These are phyloP conservation scores for Caiman crocodilus DNA, from an alignment of 2,797 vertebrate species.

Conservation along the genomic window DNA sequence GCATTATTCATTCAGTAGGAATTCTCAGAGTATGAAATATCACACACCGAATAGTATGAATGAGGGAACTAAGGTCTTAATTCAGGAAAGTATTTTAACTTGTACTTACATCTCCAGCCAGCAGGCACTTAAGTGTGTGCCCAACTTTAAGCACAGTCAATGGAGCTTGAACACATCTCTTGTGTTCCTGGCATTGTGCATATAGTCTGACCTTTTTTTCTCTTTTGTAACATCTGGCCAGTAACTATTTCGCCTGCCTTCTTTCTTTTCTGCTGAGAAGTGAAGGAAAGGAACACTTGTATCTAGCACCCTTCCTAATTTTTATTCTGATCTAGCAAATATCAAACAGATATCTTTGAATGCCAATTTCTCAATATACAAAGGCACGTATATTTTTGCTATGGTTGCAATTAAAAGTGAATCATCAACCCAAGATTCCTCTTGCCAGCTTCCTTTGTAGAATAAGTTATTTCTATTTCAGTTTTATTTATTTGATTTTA, in stretches of 20 bases:
- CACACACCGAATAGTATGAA: neutral
- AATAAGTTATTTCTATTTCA: neutral
- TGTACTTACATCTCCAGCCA: neutral
- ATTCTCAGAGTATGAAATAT: neutral
- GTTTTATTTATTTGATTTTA: neutral
- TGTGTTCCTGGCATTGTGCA: neutral
- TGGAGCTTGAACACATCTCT: neutral
- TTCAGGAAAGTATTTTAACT: neutral
- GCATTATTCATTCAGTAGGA: neutral
- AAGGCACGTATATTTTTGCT: neutral
- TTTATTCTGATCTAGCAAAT: neutral
- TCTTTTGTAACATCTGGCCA: neutral
- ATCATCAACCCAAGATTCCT: neutral
- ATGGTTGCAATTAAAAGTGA: neutral
- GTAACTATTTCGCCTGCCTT: neutral
- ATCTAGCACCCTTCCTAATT: neutral
- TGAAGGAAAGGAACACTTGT: neutral
- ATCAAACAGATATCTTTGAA: neutral
- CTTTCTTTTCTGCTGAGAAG: neutral
- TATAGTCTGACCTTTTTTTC: neutral
- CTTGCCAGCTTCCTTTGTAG: neutral
- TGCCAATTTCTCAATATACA: accelerated
- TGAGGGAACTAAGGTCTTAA: neutral
- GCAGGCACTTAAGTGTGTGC: neutral
- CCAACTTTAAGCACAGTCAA: neutral